Conservation (phyloP, 2,888 invertebrate genomes). For the Dryadula phaetusa region DNA sequence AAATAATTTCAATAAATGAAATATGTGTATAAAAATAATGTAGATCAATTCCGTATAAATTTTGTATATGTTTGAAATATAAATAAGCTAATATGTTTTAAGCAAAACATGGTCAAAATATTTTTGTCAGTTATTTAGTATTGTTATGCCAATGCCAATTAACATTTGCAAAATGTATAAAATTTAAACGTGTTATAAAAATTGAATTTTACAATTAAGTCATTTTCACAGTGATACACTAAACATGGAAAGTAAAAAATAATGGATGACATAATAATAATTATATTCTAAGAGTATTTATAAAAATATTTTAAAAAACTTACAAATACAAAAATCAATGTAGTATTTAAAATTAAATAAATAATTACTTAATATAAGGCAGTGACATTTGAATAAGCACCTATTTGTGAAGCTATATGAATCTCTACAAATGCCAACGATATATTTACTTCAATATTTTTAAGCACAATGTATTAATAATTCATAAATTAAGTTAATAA, state of each 20-base stretch:
- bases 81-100: neutral
- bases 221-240: neutral
- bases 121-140: neutral
- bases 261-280: neutral
- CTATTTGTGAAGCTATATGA: neutral
- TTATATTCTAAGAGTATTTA: conserved; percentile 12
- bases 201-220: no score
- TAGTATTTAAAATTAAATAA: conserved; percentile 8
- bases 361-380: conserved; percentile 8
- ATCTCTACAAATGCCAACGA: no score
- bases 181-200: no score
- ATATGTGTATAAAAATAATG: neutral
- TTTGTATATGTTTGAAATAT: neutral
- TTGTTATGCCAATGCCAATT: no score
- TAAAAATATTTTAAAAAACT: conserved; percentile 2
- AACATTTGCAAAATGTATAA: no score
- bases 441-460: neutral
- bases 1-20: neutral
- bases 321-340: neutral
- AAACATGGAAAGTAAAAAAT: neutral
- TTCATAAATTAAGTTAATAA: neutral
- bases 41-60: neutral
- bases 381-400: neutral
- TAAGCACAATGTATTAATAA: neutral
- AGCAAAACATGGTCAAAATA: neutral